Percentiles rank a stretch among this genome's conserved stretches.
phyloP scores from a whole-genome alignment of 2,888 invertebrate species.

The Sphaerophoria taeniata region DNA sequence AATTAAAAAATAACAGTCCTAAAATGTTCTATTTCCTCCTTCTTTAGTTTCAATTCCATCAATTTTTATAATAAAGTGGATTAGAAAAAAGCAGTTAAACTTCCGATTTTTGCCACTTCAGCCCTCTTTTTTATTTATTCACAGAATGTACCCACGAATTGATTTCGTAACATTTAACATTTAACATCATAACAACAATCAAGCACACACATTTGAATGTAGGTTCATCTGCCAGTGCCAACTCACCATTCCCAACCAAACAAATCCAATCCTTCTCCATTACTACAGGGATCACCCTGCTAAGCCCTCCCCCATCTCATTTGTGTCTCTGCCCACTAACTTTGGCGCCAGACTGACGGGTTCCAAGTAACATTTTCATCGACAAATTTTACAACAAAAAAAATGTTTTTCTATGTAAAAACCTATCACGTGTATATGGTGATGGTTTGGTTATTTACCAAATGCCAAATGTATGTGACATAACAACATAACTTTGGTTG shows the following conservation, averaged over 20 bases:
- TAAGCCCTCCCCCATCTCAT: background rate
- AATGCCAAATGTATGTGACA: conserved; percentile 20
- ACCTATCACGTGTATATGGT: conserved; percentile 31
- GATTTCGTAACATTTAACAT: background rate
- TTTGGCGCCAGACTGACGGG: conserved; percentile 69
- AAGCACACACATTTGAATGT: conserved; percentile 1
- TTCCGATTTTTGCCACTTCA: too few relatives aligned
- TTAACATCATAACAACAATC: conserved; percentile 1
- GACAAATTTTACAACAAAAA: conserved; percentile 56
- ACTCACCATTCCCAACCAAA: background rate
- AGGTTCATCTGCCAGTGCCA: conserved; percentile 30
- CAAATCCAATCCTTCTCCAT: background rate
- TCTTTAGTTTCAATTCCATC: too few relatives aligned
- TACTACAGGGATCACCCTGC: background rate
- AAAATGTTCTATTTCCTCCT: too few relatives aligned
- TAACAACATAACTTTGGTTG: background rate
- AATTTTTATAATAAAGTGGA: too few relatives aligned
- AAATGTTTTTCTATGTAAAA: conserved; percentile 22
- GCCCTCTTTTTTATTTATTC: too few relatives aligned
- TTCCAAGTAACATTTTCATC: conserved; percentile 50
- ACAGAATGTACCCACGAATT: too few relatives aligned
- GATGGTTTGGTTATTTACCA: conserved; percentile 9
- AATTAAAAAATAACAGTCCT: too few relatives aligned
- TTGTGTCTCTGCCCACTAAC: background rate
- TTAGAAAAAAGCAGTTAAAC: too few relatives aligned